Evolutionary conservation across 2,888 invertebrate species (phyloP), one percentile per base, ranked within the genome.

Genomic region (Cantharis rufa): DNA sequence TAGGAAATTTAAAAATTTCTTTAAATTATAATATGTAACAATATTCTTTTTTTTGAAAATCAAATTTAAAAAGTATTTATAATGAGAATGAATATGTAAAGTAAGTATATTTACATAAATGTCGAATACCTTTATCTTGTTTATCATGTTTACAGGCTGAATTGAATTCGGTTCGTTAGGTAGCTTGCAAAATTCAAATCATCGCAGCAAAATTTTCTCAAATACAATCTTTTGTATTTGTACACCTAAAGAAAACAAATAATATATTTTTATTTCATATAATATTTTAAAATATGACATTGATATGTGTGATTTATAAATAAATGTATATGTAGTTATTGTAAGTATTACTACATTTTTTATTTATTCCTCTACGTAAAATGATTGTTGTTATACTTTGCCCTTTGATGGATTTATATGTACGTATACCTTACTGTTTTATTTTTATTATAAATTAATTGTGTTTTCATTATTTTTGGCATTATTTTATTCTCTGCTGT

Each of bases 61-160:
- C 48, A 48, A 48, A 48, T 48, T 66, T n/a, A 66, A 66, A 66
- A 66, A 21, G 64, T 21, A 66, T 66, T 66, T 66, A 78, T 82
- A 83, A 83, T 82, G 83, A 83, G 80, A 81, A 80, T 79, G 82
- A 82, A 83, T 81, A 83, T 82, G 82, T 80, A 82, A 82, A 82
- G 80, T 80, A 82, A 80, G 80, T 77, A 77, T 74, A 82, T 82
- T 81, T 82, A 78, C 79, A 78, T 80, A 76, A 79, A 75, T 79
- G 78, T 75, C 81, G 78, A 76, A 78, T 79, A 78, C 79, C 80
- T 75, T 78, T 78, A 79, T 76, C 75, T 70, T 81, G 75, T 80
- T 81, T 79, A 77, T 79, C 74, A 74, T 79, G 75, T 77, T 79
- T 77, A 78, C 78, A 75, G 73, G 69, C 71, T 77, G 74, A 75